These are phyloP conservation scores for Melikaiella ostensackeni DNA, from an alignment of 2,888 invertebrate genomes.

Conservation along the genomic window DNA sequence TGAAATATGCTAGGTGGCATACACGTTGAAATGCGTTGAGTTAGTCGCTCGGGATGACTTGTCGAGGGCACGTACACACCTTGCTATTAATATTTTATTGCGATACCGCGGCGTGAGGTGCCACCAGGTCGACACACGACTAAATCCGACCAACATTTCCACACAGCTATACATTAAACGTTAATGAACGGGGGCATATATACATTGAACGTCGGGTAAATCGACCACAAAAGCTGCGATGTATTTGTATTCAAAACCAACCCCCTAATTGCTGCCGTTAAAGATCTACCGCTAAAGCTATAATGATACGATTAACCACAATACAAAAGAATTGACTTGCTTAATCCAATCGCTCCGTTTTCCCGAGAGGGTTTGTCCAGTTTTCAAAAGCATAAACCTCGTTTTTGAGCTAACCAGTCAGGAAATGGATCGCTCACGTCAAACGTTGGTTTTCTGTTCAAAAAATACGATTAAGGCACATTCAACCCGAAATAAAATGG, in stretches of 20 bases:
- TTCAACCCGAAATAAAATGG: slow-evolving; percentile 29
- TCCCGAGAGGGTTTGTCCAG: not conserved
- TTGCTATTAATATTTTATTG: slow-evolving; percentile 33
- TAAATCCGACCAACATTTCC: slow-evolving; percentile 12
- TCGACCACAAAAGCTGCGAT: slow-evolving; percentile 15
- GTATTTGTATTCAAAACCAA: slow-evolving; percentile 29
- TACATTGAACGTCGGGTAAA: slow-evolving; percentile 18
- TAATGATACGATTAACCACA: slow-evolving; percentile 28
- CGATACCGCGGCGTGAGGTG: slow-evolving; percentile 16
- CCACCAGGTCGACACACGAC: slow-evolving; percentile 19
- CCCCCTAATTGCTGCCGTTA: slow-evolving; percentile 27
- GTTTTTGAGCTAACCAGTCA: not conserved
- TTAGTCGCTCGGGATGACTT: slow-evolving; percentile 17
- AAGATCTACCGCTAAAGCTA: slow-evolving; percentile 28
- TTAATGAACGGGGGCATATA: not conserved
- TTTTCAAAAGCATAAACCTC: not conserved
- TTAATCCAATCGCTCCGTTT: slow-evolving; percentile 32
- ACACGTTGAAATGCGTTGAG: slow-evolving; percentile 4
- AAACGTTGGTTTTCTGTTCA: not conserved
- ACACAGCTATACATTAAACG: slow-evolving; percentile 16
- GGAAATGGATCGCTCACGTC: slow-evolving; percentile 11
- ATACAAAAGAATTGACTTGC: slow-evolving; percentile 32
- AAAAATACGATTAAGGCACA: slow-evolving; percentile 11
- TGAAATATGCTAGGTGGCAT: not conserved
- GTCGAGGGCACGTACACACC: slow-evolving; percentile 25